Base-by-base conservation (phyloP, 2,888 invertebrate genomes). In the Theretra japonica region DNA sequence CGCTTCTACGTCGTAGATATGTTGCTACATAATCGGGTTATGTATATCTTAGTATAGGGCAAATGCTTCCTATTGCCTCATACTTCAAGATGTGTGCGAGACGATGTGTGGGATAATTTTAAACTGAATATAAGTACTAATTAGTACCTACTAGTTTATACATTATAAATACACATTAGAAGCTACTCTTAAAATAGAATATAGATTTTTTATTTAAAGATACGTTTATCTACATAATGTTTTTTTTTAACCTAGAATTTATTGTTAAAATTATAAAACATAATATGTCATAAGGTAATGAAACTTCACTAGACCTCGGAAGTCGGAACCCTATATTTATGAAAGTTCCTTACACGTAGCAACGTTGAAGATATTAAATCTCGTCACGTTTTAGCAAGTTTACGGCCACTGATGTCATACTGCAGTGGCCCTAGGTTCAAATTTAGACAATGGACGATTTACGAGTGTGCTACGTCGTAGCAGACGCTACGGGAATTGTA, bases 1-100 rank as follows among this genome's bases (percentile, higher is more conserved):
- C 77, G 75, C 33, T n/a, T 73, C 76, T 80, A 80, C 77, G 77
- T 68, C 76, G 78, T 81, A 80, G 77, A 48, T 41, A 48, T 48
- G 48, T 65, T 41, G 65, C 65, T 65, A 65, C 65, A 75, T 78
- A 77, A 65, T 65, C 48, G 41, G 65, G 23, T 23, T 48, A 19
- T 65, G 23, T 48, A 23, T 11, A 23, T 25, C 25, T 23, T 17
- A 25, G 17, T 58, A 25, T 25, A 58, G 23, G 15, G 58, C 17
- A 57, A 57, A 23, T 4, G 23, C n/a, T 23, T 21, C 3, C 23
- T 57, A 8, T 8, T 7, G 21, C 21, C 21, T 21, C 23, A 57
- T 57, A 41, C 11, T 11, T 33, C 41, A 41, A 41, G 3, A 41
- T 11, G 1, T 41, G 11, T 41, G 15, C 41, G 11, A 41, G 41